A percentile compares a stretch with the other conserved stretches of the same genome.
These are phyloP conservation scores for Tricholaema leucomelas DNA, from an alignment of 2,113 vertebrate species.

Conservation along the genomic window DNA sequence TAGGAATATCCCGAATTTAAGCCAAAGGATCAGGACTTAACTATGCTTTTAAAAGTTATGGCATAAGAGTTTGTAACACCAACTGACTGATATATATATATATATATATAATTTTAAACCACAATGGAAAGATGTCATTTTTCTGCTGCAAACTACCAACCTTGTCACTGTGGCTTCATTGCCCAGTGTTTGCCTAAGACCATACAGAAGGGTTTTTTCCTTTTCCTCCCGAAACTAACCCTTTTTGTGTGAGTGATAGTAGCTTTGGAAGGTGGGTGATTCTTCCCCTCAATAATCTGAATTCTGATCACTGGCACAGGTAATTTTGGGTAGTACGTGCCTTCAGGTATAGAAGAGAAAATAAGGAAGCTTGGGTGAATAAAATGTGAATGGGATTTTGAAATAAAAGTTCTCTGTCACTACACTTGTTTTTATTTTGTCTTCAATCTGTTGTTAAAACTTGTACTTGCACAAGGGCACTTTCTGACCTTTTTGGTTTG, in stretches of 20 bases:
- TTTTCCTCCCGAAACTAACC: not conserved
- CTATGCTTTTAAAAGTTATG: not conserved
- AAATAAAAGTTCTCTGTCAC: not conserved
- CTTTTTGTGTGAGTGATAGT: not conserved
- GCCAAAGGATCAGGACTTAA: not conserved
- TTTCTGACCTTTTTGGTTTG: not conserved
- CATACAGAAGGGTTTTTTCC: not conserved
- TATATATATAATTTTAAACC: not conserved
- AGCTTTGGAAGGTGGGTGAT: not conserved
- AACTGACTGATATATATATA: not conserved
- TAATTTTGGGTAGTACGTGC: not conserved
- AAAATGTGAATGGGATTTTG: not conserved
- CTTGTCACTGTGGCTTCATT: not conserved
- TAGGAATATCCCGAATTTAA: not conserved
- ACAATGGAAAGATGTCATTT: not conserved
- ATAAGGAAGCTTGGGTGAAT: not conserved
- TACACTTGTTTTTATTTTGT: not conserved
- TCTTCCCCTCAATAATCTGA: not conserved
- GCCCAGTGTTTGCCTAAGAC: not conserved
- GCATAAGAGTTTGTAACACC: not conserved
- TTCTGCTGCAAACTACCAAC: not conserved
- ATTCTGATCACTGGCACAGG: not conserved
- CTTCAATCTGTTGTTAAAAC: not conserved
- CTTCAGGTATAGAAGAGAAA: not conserved
- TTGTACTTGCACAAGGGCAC: not conserved